Conservation (phyloP, 2,888 invertebrate species). For the Ectemnius cavifrons region DNA sequence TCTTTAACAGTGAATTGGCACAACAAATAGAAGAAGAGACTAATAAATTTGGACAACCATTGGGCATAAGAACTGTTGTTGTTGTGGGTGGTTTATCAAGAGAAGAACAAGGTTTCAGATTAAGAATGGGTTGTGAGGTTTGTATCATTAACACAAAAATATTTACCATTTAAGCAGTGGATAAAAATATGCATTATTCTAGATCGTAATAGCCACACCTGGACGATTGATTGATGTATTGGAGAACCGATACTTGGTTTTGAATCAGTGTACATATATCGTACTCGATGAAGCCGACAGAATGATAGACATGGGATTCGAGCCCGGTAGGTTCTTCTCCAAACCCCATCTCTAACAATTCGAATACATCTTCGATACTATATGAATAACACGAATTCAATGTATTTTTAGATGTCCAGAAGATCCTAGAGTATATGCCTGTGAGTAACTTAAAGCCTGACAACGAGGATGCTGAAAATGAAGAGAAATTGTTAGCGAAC, state of each 20-base stretch:
- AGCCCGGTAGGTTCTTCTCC: slow-evolving; percentile 81
- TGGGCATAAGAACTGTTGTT: slow-evolving; percentile 96
- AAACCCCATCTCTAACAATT: slow-evolving; percentile 44
- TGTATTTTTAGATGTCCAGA: slow-evolving; percentile 87
- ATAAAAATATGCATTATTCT: slow-evolving; percentile 41
- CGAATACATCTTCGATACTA: background rate
- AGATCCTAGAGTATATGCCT: slow-evolving; percentile 98
- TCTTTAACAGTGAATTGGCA: slow-evolving; percentile 89
- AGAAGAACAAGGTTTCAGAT: slow-evolving; percentile 98
- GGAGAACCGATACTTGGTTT: slow-evolving; percentile 97
- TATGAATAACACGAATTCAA: background rate
- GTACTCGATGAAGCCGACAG: slow-evolving; percentile 98
- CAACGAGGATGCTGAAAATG: slow-evolving; percentile 98
- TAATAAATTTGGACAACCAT: slow-evolving; percentile 95
- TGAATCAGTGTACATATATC: slow-evolving; percentile 98
- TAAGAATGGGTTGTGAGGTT: slow-evolving; percentile 97
- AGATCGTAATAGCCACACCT: slow-evolving; percentile 99
- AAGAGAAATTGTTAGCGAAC: slow-evolving; percentile 92
- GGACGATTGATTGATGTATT: slow-evolving; percentile 99
- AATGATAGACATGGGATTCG: slow-evolving; percentile 99
- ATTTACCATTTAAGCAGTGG: background rate
- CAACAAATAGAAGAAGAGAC: slow-evolving; percentile 99
- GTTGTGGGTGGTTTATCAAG: slow-evolving; percentile 99
- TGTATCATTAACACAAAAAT: background rate
- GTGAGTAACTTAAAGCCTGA: slow-evolving; percentile 99